Evolutionary conservation across 2,888 invertebrate species (phyloP).

Genomic region (Muschampia plurimacula): DNA sequence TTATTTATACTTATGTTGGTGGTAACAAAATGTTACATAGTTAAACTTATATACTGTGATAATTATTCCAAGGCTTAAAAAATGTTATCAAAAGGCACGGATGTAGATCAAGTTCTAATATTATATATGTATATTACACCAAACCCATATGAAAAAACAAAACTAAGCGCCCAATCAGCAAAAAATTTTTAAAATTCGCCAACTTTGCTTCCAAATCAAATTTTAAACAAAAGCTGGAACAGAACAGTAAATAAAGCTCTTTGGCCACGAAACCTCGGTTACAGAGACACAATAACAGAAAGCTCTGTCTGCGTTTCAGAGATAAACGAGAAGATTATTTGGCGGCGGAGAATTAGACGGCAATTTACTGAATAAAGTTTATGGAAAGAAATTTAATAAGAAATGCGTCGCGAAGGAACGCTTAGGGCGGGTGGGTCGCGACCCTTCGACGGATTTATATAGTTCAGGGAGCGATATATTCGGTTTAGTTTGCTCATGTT

Average conservation of each 20-base stretch:
- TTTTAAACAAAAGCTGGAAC: not conserved
- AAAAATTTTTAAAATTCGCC: not conserved
- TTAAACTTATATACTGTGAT: too few species aligned
- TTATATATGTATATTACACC: too few species aligned
- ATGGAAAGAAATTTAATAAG: slow-evolving; percentile 21
- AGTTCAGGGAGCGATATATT: slow-evolving; percentile 18
- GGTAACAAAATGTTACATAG: too few species aligned
- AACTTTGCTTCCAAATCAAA: not conserved
- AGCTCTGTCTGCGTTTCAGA: not conserved
- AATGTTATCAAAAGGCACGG: too few species aligned
- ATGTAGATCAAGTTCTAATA: too few species aligned
- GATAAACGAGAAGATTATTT: slow-evolving; percentile 20
- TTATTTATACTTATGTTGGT: too few species aligned
- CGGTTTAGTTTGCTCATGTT: slow-evolving; percentile 15
- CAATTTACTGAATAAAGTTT: slow-evolving; percentile 24
- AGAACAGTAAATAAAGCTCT: slow-evolving; percentile 6
- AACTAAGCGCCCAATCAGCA: not conserved
- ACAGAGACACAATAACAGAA: not conserved
- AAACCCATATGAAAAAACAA: not conserved
- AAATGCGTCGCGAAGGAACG: slow-evolving; percentile 5
- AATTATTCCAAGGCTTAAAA: too few species aligned
- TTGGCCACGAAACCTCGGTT: not conserved
- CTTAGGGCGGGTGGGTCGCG: not conserved
- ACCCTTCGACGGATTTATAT: slow-evolving; percentile 17
- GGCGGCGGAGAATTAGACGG: not conserved